A percentile compares a stretch with the other conserved stretches of the same genome.
Conservation (phyloP, 2,113 vertebrate species). For the Cervus canadensis region DNA sequence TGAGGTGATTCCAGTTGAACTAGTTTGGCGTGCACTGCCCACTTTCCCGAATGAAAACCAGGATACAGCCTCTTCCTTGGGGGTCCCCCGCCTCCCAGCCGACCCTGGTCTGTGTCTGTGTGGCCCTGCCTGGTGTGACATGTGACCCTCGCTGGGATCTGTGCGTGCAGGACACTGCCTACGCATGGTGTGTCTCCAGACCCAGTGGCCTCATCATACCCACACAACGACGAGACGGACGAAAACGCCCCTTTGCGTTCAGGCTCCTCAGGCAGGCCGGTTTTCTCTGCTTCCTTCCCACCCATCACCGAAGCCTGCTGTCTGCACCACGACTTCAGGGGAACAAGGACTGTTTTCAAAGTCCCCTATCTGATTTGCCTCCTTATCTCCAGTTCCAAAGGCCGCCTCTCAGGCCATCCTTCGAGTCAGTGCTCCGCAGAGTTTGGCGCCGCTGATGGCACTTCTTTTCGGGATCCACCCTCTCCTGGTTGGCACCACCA, state of each 20-base stretch:
- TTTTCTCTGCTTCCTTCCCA: neutral
- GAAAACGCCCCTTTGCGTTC: neutral
- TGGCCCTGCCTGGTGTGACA: neutral
- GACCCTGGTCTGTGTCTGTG: no score
- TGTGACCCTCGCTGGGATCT: neutral
- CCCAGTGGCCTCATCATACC: no score
- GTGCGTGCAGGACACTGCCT: neutral
- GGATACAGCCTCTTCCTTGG: neutral
- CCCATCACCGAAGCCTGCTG: neutral
- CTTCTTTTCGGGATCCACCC: no score
- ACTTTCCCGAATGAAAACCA: neutral
- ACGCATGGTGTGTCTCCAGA: accelerated
- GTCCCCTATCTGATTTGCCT: neutral
- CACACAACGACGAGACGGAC: neutral
- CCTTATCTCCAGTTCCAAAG: neutral
- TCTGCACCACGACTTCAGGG: accelerated
- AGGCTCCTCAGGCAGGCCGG: neutral
- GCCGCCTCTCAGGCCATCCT: neutral
- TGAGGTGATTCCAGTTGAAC: neutral
- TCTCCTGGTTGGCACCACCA: neutral
- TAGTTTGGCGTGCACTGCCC: neutral
- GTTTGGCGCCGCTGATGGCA: accelerated
- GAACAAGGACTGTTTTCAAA: neutral
- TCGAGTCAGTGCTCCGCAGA: accelerated
- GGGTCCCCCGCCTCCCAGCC: neutral